Evolutionary conservation across 2,113 vertebrate species (phyloP), one percentile per base, ranked within the genome.

Genomic region (Paralichthys olivaceus): DNA sequence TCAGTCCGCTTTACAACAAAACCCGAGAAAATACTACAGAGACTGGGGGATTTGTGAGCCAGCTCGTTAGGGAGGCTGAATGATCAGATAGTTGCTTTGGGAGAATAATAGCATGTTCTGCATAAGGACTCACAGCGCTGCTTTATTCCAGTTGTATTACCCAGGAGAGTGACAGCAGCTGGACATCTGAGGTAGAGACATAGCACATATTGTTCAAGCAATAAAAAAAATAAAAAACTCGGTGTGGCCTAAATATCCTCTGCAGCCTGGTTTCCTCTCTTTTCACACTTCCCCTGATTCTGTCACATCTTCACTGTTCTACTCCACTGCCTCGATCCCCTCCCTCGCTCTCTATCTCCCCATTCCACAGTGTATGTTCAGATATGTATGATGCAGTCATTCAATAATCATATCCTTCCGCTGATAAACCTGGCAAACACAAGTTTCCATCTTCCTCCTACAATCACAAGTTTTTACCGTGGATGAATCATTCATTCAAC

Each of bases 191-290:
- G 73, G 74, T 29, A 78, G 75, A 80, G 80, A 83, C 72, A 81
- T 1, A 58, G 15, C 71, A 70, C 80, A 86, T 89, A 84, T 88
- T 90, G 86, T 86, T 82, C 47, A 55, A 73, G 63, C 19, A 55
- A 89, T 90, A 84, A 80, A 72, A 87, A 80, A 58, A 4, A 15
- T 26, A 80, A 58, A 7, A 11, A 56, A 80, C 47, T n/a, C 75
- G 83, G 54, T 61, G 71, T 88, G 84, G 80, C 88, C 90, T 91
- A 85, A 87, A 90, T 90, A 87, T 90, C 85, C 69, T 71, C 71
- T 71, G 80, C 86, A 73, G 70, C 80, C 72, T 75, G 72, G 70
- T 88, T 85, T 78, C 53, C 73, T 87, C 63, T 75, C 71, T 91
- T 89, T 91, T 86, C 84, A 85, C 76, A 84, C 89, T 55, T 89